These are phyloP conservation scores for Vipera latastei DNA, from an alignment of 2,797 vertebrate species.

Conservation along the genomic window DNA sequence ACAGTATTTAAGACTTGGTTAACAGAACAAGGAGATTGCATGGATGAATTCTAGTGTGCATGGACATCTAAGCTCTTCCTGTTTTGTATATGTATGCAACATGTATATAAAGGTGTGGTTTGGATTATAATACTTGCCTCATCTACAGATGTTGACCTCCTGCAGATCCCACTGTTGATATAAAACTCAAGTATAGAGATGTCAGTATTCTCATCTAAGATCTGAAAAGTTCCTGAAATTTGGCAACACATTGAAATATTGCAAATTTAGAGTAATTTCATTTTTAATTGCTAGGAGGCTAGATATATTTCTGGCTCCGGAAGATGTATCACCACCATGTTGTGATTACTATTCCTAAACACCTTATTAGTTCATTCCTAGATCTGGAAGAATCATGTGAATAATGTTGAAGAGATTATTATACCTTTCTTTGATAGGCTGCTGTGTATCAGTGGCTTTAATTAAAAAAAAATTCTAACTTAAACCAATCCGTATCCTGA, in stretches of 20 bases:
- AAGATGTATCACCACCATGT: background rate
- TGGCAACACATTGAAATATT: background rate
- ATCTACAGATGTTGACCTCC: background rate
- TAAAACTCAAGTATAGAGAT: background rate
- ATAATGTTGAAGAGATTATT: background rate
- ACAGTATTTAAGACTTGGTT: background rate
- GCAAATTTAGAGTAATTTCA: background rate
- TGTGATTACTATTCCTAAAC: background rate
- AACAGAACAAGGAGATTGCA: background rate
- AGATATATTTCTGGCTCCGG: background rate
- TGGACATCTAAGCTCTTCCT: background rate
- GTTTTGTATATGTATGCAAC: background rate
- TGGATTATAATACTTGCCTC: background rate
- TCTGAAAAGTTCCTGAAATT: background rate
- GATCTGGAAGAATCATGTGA: background rate
- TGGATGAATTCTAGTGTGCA: background rate
- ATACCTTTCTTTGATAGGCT: background rate
- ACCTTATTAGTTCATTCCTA: background rate
- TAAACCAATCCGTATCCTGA: slow-evolving; percentile 34
- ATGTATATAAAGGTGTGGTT: background rate
- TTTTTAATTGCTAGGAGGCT: background rate
- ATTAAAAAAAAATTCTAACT: slow-evolving; percentile 1
- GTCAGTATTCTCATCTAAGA: background rate
- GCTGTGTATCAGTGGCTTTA: slow-evolving; percentile 48
- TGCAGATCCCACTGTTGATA: background rate